A percentile compares a stretch with the other conserved stretches of the same genome.
These are phyloP conservation scores for Volucella inanis DNA, from an alignment of 2,888 invertebrate species.

Conservation along the genomic window DNA sequence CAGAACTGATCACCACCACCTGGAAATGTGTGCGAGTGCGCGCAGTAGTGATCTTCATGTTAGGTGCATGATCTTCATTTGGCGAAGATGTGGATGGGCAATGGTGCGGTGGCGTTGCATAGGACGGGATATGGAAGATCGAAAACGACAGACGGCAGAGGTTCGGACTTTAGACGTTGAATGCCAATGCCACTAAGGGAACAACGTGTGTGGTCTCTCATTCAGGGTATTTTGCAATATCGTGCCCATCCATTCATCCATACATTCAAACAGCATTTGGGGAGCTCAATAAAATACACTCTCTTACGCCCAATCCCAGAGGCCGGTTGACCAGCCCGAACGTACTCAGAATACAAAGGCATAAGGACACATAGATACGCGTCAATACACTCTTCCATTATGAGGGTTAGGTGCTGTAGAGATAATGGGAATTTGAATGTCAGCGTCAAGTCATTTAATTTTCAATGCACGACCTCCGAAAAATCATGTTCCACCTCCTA, in stretches of 20 bases:
- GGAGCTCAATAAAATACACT: constrained; percentile 63
- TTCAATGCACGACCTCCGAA: constrained; percentile 72
- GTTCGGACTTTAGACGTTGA: constrained; percentile 6
- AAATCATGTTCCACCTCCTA: constrained; percentile 35
- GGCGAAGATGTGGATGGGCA: constrained; percentile 33
- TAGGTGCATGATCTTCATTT: constrained; percentile 68
- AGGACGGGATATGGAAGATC: background rate
- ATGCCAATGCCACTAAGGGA: constrained; percentile 20
- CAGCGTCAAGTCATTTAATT: constrained; percentile 69
- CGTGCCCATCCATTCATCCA: constrained; percentile 68
- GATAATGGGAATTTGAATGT: constrained; percentile 74
- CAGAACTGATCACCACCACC: constrained; percentile 48
- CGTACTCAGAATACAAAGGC: constrained; percentile 52
- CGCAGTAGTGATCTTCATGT: constrained; percentile 54
- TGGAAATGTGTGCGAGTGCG: constrained; percentile 26
- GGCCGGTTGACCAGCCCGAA: background rate
- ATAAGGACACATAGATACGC: constrained; percentile 29
- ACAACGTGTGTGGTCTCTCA: constrained; percentile 72
- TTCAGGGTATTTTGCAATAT: constrained; percentile 72
- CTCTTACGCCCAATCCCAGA: constrained; percentile 36
- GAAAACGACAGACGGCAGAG: constrained; percentile 17
- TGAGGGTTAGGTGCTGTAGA: constrained; percentile 19
- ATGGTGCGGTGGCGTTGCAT: background rate
- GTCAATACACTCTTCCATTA: no score
- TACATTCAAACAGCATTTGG: constrained; percentile 62